Base-by-base conservation (phyloP, 2,888 invertebrate species). In the Plagiodera versicolora region DNA sequence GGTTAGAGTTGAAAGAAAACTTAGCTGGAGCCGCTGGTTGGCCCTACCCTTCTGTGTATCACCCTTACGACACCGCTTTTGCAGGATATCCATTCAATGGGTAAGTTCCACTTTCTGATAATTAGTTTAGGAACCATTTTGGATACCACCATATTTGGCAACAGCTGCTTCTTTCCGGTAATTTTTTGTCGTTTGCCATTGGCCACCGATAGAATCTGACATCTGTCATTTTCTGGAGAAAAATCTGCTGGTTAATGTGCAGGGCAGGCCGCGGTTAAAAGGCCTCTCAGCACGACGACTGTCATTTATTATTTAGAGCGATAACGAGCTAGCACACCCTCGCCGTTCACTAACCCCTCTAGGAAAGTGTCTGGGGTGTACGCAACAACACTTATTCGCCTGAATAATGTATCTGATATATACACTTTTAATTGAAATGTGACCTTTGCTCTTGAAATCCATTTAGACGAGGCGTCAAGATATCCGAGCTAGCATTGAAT, bases 51-150 rank as follows among this genome's bases (percentile, higher is more conserved):
- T 89, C 93, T 46, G 92, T 94, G 68, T 95, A 95, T 82, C 95
- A 95, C 81, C 94, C 95, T 54, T 95, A 95, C 82, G 95, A 96
- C 76, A 91, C 94, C 63, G 92, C 94, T 61, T 92, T 95, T 79
- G 92, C 93, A 64, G 92, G 93, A 73, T 95, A 96, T 84, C 94
- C 95, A 68, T 96, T 95, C 83, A 94, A 94, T 83, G 94, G 94
- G 95, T 95, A 83, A 94, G 94, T 86, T 64, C 57, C 24, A 24
- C n/a, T n/a, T n/a, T n/a, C n/a, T n/a, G n/a, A n/a, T n/a, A n/a
- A n/a, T n/a, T n/a, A n/a, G n/a, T n/a, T n/a, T n/a, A n/a, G n/a
- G n/a, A n/a, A n/a, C n/a, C n/a, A n/a, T n/a, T n/a, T n/a, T n/a
- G n/a, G n/a, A n/a, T 24, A 3, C 24, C 6, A 24, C 6, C 24